A percentile compares a stretch with the other conserved stretches of the same genome.
phyloP scores from a whole-genome alignment of 2,113 vertebrate genomes.

The Oxygymnocypris stewartii region DNA sequence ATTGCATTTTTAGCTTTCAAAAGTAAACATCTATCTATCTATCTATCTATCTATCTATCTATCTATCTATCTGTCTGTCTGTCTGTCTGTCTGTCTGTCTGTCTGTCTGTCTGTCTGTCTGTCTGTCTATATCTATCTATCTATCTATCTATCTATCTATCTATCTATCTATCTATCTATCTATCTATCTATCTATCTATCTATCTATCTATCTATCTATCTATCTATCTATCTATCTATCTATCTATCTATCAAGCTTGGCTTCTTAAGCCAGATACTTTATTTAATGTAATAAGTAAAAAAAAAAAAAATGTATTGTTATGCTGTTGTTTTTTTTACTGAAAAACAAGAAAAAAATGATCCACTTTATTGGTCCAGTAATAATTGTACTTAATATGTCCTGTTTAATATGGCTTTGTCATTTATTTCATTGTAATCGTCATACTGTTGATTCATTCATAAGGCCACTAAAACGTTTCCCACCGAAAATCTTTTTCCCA shows the following conservation, averaged over 20 bases:
- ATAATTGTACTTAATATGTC: background rate
- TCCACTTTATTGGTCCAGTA: background rate
- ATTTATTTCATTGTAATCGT: background rate
- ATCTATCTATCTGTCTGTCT: too few species aligned
- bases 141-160: too few species aligned
- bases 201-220: too few species aligned
- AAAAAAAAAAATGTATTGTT: too few species aligned
- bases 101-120: too few species aligned
- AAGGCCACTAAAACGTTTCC: constrained; percentile 2
- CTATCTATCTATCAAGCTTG: background rate
- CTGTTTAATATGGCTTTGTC: background rate
- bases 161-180: too few species aligned
- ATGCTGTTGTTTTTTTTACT: background rate
- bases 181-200: too few species aligned
- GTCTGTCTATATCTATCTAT: too few species aligned
- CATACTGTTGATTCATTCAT: background rate
- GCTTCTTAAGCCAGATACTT: background rate
- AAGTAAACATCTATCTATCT: background rate
- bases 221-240: too few species aligned
- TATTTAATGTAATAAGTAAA: background rate
- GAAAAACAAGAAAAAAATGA: background rate
- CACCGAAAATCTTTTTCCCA: constrained; percentile 41
- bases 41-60: background rate
- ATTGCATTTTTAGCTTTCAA: background rate
- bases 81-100: too few species aligned